Percentiles rank a stretch among this genome's conserved stretches.
Evolutionary conservation across 2,113 vertebrate species (phyloP).

Genomic region (Petrocephalus zakoni): DNA sequence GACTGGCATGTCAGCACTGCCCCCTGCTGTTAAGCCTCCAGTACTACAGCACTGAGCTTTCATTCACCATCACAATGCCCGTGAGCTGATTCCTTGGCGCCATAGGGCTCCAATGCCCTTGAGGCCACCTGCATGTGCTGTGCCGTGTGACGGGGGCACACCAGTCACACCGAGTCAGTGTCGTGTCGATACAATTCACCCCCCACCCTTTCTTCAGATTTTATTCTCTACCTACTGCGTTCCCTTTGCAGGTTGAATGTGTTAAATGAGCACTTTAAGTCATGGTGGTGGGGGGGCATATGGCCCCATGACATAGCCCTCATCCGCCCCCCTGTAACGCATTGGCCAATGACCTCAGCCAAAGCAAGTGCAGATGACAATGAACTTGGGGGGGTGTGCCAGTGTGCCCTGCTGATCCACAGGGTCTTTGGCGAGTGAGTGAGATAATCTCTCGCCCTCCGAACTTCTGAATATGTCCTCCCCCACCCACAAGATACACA

Average conservation of each 20-base stretch:
- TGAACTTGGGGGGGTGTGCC: background rate
- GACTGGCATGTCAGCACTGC: constrained; percentile 13
- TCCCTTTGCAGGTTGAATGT: background rate
- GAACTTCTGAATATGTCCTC: background rate
- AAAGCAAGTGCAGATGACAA: background rate
- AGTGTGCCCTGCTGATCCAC: background rate
- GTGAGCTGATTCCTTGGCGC: background rate
- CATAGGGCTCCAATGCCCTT: background rate
- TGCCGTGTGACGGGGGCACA: background rate
- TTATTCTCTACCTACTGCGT: background rate
- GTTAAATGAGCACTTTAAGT: constrained; percentile 2
- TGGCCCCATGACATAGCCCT: background rate
- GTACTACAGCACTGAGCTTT: background rate
- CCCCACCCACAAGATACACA: background rate
- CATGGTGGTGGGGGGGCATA: background rate
- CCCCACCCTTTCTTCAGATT: background rate
- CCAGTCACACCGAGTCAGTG: background rate
- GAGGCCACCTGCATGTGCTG: background rate
- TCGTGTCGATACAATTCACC: background rate
- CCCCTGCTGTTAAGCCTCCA: background rate
- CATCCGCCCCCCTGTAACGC: background rate
- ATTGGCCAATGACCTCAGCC: background rate
- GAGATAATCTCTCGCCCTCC: background rate
- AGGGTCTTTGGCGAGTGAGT: background rate
- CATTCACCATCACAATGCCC: background rate